Base-by-base conservation (phyloP, 2,113 vertebrate species). In the Esox niger region DNA sequence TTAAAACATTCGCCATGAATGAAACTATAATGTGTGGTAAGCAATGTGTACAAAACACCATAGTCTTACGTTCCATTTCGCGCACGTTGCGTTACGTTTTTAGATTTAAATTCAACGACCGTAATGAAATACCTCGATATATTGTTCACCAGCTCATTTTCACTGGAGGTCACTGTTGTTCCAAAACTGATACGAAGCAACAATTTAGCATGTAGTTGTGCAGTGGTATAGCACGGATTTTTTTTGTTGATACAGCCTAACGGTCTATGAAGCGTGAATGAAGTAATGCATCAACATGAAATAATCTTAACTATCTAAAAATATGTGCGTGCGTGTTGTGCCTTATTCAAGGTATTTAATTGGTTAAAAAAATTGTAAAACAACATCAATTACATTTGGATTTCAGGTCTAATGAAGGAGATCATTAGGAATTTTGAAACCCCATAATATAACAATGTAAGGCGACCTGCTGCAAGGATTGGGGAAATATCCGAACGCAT, bases 361-460 rank as follows among this genome's bases (percentile, higher is more conserved):
- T 52, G 3, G 2, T 13, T 52, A 2, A 17, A 20, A 6, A 52
- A 2, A 52, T 2, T 52, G 49, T 9, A 9, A 4, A 2, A 30
- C n/a, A 1, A 17, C 27, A 29, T 31, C 27, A 26, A 59, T 26
- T 27, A 26, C 15, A 27, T 20, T 26, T 59, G 10, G 27, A 17
- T 17, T 13, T 59, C 17, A 3, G 27, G 27, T 59, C 8, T n/a
- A 3, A 59, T 17, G 20, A 11, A 9, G 9, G 25, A 59, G 35
- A 3, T 43, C 11, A 20, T 9, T 68, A 38, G 54, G 23, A 52
- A 33, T 59, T 75, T 6, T 58, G 11, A 25, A 66, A 66, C 27
- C 47, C 47, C 27, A 59, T n/a, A n/a, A n/a, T n/a, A n/a, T n/a
- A n/a, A n/a, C n/a, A n/a, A n/a, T n/a, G n/a, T n/a, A n/a, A n/a